Base-by-base conservation (phyloP, 53 echinoderm and acorn worm genomes). In the Holothuria scabra region DNA sequence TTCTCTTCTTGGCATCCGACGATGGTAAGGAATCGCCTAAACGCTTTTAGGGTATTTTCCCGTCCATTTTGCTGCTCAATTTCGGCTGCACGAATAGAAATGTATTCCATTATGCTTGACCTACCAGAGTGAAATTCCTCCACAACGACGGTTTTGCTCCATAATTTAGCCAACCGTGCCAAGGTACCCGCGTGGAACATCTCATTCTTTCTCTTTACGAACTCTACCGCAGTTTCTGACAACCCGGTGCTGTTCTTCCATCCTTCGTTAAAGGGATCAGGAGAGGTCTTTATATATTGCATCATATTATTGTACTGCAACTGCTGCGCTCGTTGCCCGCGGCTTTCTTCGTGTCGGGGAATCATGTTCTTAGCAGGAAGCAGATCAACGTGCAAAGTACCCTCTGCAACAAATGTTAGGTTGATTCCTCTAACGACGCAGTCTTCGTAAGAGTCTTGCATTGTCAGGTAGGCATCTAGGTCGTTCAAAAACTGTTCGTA, bases 41-140 rank as follows among this genome's bases (percentile, higher is more conserved):
- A 81, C 14, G 82, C 34, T 16, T 44, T 62, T 24, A 81, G 44
- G n/a, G 46, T 81, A 81, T 81, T 64, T 37, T 64, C 62, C 4
- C 41, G 37, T 2, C 82, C 82, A 18, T 12, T 29, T 3, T 28
- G 46, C 33, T 78, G 78, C 63, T 81, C 82, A 20, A 9, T 41
- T n/a, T 81, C 62, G 11, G 82, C 30, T 37, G 82, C 63, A 64
- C 65, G 38, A 46, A 81, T 64, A 12, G 63, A 61, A 22, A 81
- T 61, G 26, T 81, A 81, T 34, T 81, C 82, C 82, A 81, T 81
- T n/a, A 81, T 81, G 37, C 20, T 44, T 10, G 82, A 81, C 19
- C 82, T 32, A 8, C 65, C 46, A 21, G 46, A 38, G 34, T 81
- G 63, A 41, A 81, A 81, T 19, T 38, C 63, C 18, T 61, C 82